Base-by-base conservation (phyloP, 2,113 vertebrate species). In the Thymallus thymallus region DNA sequence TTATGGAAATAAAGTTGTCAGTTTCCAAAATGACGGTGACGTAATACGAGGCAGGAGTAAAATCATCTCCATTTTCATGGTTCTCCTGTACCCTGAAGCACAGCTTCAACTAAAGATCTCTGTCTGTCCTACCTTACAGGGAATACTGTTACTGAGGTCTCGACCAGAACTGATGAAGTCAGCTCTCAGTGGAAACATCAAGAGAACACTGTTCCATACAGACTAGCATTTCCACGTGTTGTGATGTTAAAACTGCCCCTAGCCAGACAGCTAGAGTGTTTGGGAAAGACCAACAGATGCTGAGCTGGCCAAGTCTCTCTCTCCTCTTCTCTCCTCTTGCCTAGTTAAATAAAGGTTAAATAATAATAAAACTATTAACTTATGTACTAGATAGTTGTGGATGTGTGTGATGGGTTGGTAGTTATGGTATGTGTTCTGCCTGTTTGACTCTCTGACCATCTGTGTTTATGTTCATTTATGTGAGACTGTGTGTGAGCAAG, bases 211-310 rank as follows among this genome's bases (percentile, higher is more conserved):
- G 58, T 74, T 70, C 62, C 73, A 63, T 74, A 51, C 2, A 76
- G 69, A 29, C 13, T 80, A 61, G 73, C 29, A 64, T n/a, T 12
- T 22, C 69, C 75, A 67, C 69, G 78, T 72, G 79, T 80, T 79
- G 46, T 71, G 45, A 78, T 58, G 73, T 46, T 73, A 73, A 79
- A 73, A 79, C 74, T 67, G 6, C 23, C 46, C 41, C 58, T 46
- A 71, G 74, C 51, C 70, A 80, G 73, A 79, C 77, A 80, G 73
- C 30, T 56, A 60, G 74, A 65, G 30, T 76, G 76, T 71, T 73
- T 41, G 60, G 69, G 76, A 72, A 24, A 63, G 68, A 61, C n/a
- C 5, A 23, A 22, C n/a, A 10, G 58, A 23, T 71, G 48, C 56
- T 63, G 71, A 30, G 64, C 79, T 80, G 78, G 80, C 72, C 32